A percentile compares a stretch with the other conserved stretches of the same genome.
Evolutionary conservation across 2,113 vertebrate genomes (phyloP).

Genomic region (Microcebus jonahi): DNA sequence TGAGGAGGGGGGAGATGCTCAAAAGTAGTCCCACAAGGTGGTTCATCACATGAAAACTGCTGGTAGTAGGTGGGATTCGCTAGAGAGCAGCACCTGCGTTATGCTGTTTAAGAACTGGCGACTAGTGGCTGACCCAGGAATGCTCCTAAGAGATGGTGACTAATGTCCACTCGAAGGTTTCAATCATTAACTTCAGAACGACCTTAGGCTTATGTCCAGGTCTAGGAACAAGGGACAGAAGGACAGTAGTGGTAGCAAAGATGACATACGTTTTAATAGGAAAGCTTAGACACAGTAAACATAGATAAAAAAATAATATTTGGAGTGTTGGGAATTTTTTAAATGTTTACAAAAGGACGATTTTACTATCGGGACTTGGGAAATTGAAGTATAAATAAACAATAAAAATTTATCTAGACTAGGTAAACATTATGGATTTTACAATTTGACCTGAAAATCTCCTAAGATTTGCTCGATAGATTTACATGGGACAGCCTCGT

Average conservation of each 20-base stretch:
- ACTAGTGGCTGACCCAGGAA: neutral
- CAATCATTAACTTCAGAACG: conserved; percentile 20
- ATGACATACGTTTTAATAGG: neutral
- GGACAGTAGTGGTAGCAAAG: neutral
- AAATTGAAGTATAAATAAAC: conserved; percentile 37
- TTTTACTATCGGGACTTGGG: neutral
- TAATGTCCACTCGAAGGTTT: neutral
- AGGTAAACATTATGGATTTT: neutral
- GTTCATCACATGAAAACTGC: neutral
- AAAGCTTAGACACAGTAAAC: neutral
- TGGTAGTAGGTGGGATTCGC: fast-evolving
- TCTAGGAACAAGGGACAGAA: neutral
- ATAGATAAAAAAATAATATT: neutral
- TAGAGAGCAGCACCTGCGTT: neutral
- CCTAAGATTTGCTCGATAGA: neutral
- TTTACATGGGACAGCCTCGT: neutral
- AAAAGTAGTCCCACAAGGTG: neutral
- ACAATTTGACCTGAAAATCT: neutral
- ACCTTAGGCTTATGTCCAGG: neutral
- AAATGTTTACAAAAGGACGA: neutral
- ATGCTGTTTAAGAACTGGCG: conserved; percentile 44
- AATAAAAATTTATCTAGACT: conserved; percentile 11
- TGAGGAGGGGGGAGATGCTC: fast-evolving
- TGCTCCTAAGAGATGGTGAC: neutral
- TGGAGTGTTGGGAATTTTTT: neutral